These are phyloP conservation scores for Phalacrocorax carbo DNA, from an alignment of 2,113 vertebrate species.

Conservation along the genomic window DNA sequence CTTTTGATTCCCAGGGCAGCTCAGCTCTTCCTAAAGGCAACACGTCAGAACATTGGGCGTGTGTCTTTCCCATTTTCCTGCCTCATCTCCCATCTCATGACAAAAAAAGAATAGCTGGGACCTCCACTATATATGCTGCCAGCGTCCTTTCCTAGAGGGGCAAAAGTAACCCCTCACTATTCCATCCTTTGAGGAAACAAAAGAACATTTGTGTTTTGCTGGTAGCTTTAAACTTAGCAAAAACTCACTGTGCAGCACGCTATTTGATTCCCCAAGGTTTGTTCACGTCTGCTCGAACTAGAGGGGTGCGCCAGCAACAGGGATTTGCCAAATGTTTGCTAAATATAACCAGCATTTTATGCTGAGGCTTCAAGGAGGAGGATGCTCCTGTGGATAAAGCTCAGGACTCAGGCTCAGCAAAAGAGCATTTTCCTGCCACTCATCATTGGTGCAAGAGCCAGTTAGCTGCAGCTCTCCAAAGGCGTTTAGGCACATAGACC, in stretches of 20 bases:
- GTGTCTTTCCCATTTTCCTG: background rate
- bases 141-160: background rate
- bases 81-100: background rate
- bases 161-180: background rate
- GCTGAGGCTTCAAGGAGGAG: background rate
- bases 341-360: background rate
- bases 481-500: background rate
- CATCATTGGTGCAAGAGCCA: background rate
- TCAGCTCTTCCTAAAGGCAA: slow-evolving; percentile 13
- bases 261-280: background rate
- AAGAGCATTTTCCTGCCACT: background rate
- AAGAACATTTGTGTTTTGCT: background rate
- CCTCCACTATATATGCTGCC: background rate
- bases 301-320: background rate
- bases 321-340: background rate
- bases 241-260: background rate
- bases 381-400: background rate
- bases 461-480: background rate
- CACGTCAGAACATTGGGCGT: background rate
- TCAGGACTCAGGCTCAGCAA: background rate
- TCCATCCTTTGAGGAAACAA: background rate
- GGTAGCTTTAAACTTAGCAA: background rate
- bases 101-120: background rate
- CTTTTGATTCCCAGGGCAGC: background rate
- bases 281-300: background rate